Base-by-base conservation (phyloP, 2,797 vertebrate species). In the Moxostoma hubbsi region DNA sequence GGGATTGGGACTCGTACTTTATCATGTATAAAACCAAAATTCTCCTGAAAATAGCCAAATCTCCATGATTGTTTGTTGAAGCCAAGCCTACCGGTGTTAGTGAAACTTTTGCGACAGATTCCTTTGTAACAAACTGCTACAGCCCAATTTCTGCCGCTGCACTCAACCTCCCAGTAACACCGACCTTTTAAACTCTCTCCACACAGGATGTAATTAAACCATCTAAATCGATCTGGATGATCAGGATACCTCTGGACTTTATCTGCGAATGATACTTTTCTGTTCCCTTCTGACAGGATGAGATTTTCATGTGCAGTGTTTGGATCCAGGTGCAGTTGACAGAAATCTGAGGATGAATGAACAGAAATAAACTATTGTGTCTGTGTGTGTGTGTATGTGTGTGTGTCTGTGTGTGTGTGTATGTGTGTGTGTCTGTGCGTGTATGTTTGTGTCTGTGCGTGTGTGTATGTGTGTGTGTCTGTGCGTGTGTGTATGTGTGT, bases 151-250 rank as follows among this genome's bases (percentile, higher is more conserved):
- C 36, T n/a, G 1, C 76, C 75, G 5, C 10, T 63, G 62, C 80
- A 82, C 72, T 82, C 66, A 10, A 54, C 73, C 68, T 84, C 83
- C 80, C 81, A 84, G 68, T 84, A 82, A 75, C 67, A 76, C 51
- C 68, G 57, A 5, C 75, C 67, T 1, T 0, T 47, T 43, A 84
- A 72, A 49, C 24, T 51, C 67, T 81, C 80, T 80, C 45, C 51
- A 51, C 68, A 75, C n/a, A 76, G 2, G 13, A 82, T 46, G 7
- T 64, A 51, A 8, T 8, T 9, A 15, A 7, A 73, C 5, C 0
- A 4, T 53, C 18, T 4, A 16, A 80, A 80, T 61, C 71, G 57
- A 7, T 76, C 77, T 53, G 76, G 76, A 24, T 77, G 73, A 18
- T 50, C 49, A 46, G 61, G 36, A 73, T 65, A 73, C 7, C n/a